Conservation (phyloP, 2,113 vertebrate genomes). For the Tursiops truncatus region DNA sequence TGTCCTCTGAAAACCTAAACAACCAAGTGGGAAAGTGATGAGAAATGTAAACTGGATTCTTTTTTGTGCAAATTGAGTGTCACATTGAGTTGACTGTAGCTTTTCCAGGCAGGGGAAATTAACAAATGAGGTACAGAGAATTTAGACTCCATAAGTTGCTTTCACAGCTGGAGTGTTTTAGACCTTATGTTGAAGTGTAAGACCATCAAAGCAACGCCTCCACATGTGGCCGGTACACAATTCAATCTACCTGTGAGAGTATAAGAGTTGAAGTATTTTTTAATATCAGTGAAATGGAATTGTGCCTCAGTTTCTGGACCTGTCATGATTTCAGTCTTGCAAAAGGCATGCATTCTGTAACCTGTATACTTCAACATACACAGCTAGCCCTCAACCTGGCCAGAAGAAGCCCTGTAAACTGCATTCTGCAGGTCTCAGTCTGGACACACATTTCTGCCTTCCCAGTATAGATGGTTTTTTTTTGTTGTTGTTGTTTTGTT, state of each 20-base stretch:
- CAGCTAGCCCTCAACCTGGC: background rate
- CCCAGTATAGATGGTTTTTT: background rate
- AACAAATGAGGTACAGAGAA: background rate
- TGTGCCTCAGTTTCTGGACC: slow-evolving; percentile 87
- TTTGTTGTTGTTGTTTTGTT: no score
- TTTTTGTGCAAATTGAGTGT: slow-evolving; percentile 31
- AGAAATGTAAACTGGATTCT: background rate
- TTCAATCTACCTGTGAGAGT: slow-evolving; percentile 91
- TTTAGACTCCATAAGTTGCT: slow-evolving; percentile 79
- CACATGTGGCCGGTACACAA: slow-evolving; percentile 90
- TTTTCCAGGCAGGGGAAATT: background rate
- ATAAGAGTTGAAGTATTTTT: slow-evolving; percentile 91
- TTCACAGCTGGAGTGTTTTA: slow-evolving; percentile 86
- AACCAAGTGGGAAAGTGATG: background rate
- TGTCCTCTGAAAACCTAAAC: background rate
- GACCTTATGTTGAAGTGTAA: slow-evolving; percentile 90
- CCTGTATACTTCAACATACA: background rate
- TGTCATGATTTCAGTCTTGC: slow-evolving; percentile 85
- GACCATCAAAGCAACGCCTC: slow-evolving; percentile 78
- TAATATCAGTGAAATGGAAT: slow-evolving; percentile 91
- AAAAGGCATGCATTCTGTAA: background rate
- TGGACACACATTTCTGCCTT: background rate
- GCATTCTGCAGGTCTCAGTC: background rate
- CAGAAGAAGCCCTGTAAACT: background rate
- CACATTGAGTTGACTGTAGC: background rate